Base-by-base conservation (phyloP, 2,888 invertebrate genomes). In the Heliconius erato region DNA sequence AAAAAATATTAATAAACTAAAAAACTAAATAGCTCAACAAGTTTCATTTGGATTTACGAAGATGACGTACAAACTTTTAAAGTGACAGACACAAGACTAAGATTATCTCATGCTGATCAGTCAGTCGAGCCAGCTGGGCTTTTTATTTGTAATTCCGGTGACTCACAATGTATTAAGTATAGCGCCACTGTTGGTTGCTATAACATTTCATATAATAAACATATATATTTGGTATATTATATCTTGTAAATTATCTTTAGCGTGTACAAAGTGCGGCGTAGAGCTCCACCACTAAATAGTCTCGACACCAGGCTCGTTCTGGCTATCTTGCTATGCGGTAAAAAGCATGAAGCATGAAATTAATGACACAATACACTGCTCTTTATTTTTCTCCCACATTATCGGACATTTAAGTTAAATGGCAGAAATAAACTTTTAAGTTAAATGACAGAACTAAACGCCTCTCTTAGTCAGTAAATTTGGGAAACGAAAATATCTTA, bases 101-200 rank as follows among this genome's bases (percentile, higher is more conserved):
- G 71, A 44, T 44, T 71, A 44, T 71, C 40, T 71, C 14, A 26
- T n/a, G n/a, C n/a, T 26, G 40, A 26, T 7, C 71, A 71, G 71
- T 44, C 71, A 71, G 44, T 71, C 71, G 26, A 26, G 40, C 12
- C n/a, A 71, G 26, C 26, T 71, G 71, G 28, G 16, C 6, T 67
- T 67, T 54, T 67, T 67, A 71, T 40, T 71, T 71, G 71, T 71
- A 14, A 71, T 71, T 71, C 71, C 71, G 44, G 71, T 71, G 71
- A 71, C 14, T 71, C 71, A 71, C 40, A 40, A 14, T 14, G 28
- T 28, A 28, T 28, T 14, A 44, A 40, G 26, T 44, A 26, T 71
- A 40, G 44, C 71, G 71, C 71, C 40, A 44, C 71, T 71, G 71
- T 44, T 35, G 14, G 9, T n/a, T 14, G 71, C 40, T 40, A n/a